These are phyloP conservation scores for Diuraphis noxia DNA, from an alignment of 1,140 invertebrate genomes.

Conservation along the genomic window DNA sequence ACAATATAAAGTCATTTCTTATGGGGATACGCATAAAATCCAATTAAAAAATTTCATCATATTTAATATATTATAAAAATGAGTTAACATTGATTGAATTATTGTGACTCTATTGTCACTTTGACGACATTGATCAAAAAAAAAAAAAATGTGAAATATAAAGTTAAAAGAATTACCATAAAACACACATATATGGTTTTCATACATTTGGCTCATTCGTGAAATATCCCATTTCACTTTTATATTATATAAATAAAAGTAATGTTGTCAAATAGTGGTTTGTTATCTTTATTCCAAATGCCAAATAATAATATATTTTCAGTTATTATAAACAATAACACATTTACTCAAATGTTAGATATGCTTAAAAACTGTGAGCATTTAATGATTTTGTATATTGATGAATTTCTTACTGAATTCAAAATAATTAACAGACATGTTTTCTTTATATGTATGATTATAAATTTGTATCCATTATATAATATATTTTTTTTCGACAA, in stretches of 20 bases:
- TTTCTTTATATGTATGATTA: too few species aligned
- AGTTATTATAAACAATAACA: too few species aligned
- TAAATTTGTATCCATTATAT: too few species aligned
- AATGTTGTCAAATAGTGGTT: not conserved
- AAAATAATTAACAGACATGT: too few species aligned
- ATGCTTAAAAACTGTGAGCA: too few species aligned
- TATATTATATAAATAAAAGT: not conserved
- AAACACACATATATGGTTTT: not conserved
- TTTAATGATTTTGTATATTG: too few species aligned
- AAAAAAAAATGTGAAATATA: not conserved
- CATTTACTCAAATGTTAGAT: too few species aligned
- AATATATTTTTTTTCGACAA: too few species aligned
- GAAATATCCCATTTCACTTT: not conserved
- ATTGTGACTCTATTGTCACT: not conserved
- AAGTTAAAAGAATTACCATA: not conserved
- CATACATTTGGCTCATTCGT: not conserved
- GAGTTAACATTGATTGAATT: not conserved
- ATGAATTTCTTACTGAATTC: too few species aligned
- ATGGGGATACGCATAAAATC: not conserved
- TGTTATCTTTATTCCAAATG: too few species aligned
- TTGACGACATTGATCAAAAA: not conserved
- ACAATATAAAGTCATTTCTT: not conserved
- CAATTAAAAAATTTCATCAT: not conserved
- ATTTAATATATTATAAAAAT: not conserved
- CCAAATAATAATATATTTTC: not conserved